Base-by-base conservation (phyloP, 2,888 invertebrate genomes). In the Orchestes rusci region DNA sequence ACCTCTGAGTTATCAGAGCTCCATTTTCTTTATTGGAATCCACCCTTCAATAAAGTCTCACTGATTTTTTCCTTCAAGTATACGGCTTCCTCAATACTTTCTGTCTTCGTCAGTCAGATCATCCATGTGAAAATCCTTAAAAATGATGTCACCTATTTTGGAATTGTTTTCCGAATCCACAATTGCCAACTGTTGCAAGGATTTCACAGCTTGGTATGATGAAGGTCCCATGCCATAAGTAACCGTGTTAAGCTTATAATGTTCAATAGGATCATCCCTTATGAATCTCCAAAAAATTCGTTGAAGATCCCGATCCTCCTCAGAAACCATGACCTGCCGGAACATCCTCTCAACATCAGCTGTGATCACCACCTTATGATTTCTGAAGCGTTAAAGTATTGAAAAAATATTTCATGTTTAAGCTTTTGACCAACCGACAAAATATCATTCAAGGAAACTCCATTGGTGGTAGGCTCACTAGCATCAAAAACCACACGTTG, bases 11-110 rank as follows among this genome's bases (percentile, higher is more conserved):
- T 12, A 19, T 50, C 45, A 2, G 43, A 44, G 2, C 17, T 8
- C 44, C 41, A 51, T 23, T 51, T 48, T 39, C 45, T 19, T 15
- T 48, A 18, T 5, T 30, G 23, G 19, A 50, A 50, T n/a, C 47
- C 43, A 4, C 19, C 19, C 20, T 37, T 17, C 5, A 4, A 10
- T n/a, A 42, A 16, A 28, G 35, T 4, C 3, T 5, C 8, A 4
- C 18, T 28, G n/a, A 42, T 19, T 16, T 42, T 28, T 2, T 13
- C 2, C 17, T 40, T 40, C 10, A 32, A n/a, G 13, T 20, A n/a
- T 28, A 10, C 7, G 13, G 39, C 30, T 12, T 17, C 13, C 16
- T 18, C 8, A 10, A 30, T 12, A 16, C 17, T 19, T 12, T 29
- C 17, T 18, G 16, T 17, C 8, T 30, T 30, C 12, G 30, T 30